These are phyloP conservation scores for Acanthosepion lycidas DNA, from an alignment of 2,888 invertebrate species.

Conservation along the genomic window DNA sequence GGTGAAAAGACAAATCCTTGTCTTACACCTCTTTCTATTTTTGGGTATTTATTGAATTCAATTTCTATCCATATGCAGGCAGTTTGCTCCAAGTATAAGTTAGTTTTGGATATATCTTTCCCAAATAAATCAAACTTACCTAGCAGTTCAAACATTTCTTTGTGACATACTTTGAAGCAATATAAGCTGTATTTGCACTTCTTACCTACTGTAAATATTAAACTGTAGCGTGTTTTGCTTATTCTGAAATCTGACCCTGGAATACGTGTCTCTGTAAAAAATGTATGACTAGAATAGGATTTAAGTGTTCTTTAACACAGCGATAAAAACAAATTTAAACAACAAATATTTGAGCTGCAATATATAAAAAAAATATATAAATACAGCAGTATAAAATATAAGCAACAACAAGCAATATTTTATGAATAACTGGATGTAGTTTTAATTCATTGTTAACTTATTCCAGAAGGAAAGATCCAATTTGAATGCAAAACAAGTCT, in stretches of 20 bases:
- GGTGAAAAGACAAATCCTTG: too few species aligned
- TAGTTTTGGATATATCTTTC: too few species aligned
- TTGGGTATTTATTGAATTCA: too few species aligned
- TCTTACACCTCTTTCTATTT: too few species aligned
- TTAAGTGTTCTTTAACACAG: neutral
- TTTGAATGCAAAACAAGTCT: neutral
- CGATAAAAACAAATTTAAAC: neutral
- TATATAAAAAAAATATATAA: neutral
- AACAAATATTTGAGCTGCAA: neutral
- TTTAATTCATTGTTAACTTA: neutral
- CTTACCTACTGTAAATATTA: neutral
- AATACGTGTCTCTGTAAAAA: neutral
- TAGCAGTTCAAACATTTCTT: too few species aligned
- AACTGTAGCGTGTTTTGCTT: neutral
- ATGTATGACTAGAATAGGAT: neutral
- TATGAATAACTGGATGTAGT: too few species aligned
- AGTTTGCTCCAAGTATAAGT: too few species aligned
- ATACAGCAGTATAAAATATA: neutral
- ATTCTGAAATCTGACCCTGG: neutral
- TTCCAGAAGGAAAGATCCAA: neutral
- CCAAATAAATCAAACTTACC: too few species aligned
- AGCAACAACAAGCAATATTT: neutral
- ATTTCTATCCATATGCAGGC: too few species aligned
- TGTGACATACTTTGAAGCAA: neutral
- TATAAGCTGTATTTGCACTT: neutral